phyloP scores from a whole-genome alignment of 2,113 vertebrate species.

The Larimichthys polyactis region DNA sequence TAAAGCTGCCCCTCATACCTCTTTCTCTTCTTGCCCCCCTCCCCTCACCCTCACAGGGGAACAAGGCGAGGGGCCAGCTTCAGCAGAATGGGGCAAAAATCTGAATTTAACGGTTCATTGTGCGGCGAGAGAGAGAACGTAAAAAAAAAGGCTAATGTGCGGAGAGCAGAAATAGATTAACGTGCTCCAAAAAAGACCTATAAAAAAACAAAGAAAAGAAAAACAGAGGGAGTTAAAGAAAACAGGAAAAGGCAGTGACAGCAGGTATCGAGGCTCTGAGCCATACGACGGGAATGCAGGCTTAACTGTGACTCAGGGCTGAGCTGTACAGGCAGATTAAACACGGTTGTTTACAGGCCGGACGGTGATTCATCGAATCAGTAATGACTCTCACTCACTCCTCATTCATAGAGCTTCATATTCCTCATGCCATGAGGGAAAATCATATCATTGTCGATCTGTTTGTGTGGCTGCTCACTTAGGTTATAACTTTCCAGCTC shows the following conservation, averaged over 20 bases:
- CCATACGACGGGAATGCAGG: constrained; percentile 48
- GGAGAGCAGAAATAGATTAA: constrained; percentile 36
- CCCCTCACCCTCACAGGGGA: constrained; percentile 49
- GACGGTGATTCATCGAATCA: constrained; percentile 63
- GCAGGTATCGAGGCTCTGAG: constrained; percentile 64
- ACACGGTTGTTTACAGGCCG: constrained; percentile 55
- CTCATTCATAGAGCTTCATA: constrained; percentile 39
- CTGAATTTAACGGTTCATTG: constrained; percentile 62
- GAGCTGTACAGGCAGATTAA: constrained; percentile 57
- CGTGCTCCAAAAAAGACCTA: constrained; percentile 2
- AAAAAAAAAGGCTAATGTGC: constrained; percentile 31
- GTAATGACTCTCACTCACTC: constrained; percentile 32
- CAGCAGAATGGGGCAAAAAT: constrained; percentile 64
- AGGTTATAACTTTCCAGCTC: neutral
- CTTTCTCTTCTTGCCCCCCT: constrained; percentile 48
- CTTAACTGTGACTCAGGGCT: constrained; percentile 72
- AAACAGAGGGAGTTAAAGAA: constrained; percentile 25
- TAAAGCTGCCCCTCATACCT: constrained; percentile 79
- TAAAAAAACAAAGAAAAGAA: neutral
- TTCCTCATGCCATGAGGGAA: neutral
- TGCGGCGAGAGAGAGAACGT: constrained; percentile 41
- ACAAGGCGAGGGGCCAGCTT: constrained; percentile 70
- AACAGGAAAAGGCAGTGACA: constrained; percentile 48
- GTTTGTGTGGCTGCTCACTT: constrained; percentile 9
- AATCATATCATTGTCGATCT: neutral